Evolutionary conservation across 2,888 invertebrate genomes (phyloP).

Genomic region (Ornithoptera priamus): DNA sequence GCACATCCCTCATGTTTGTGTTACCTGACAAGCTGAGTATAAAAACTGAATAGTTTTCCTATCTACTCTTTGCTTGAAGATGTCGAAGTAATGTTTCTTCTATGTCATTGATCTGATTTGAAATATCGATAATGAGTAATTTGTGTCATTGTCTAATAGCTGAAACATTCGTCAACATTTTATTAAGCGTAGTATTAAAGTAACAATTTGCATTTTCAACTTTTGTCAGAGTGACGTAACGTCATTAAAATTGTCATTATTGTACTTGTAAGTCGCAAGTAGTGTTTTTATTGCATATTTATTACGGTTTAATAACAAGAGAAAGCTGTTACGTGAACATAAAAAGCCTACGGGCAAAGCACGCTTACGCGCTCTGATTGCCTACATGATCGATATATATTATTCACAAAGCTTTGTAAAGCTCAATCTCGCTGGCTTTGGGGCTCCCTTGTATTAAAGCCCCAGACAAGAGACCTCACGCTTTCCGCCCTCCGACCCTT

Average conservation of each 20-base stretch:
- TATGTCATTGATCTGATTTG: no score
- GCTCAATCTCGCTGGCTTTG: conserved; percentile 37
- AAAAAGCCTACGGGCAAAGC: conserved; percentile 28
- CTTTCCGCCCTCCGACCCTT: conserved; percentile 61
- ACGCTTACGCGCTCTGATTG: conserved; percentile 24
- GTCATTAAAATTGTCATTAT: background rate
- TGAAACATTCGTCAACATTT: background rate
- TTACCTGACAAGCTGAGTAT: background rate
- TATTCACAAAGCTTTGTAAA: conserved; percentile 36
- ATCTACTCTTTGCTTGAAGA: no score
- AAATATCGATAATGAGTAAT: no score
- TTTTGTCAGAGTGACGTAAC: background rate
- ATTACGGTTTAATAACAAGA: conserved; percentile 15
- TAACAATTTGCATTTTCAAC: background rate
- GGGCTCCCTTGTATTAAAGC: conserved; percentile 58
- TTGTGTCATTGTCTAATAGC: no score
- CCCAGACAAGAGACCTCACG: conserved; percentile 61
- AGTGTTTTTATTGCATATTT: conserved; percentile 20
- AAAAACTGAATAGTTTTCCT: no score
- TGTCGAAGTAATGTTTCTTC: no score
- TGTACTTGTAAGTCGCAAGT: conserved; percentile 7
- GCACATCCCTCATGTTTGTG: background rate
- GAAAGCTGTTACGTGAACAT: conserved; percentile 25
- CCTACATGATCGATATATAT: conserved; percentile 30
- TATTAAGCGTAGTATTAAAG: background rate